Percentiles rank a stretch among this genome's conserved stretches.
phyloP scores from a whole-genome alignment of 1,140 invertebrate species.

The Ceratosolen fusciceps region DNA sequence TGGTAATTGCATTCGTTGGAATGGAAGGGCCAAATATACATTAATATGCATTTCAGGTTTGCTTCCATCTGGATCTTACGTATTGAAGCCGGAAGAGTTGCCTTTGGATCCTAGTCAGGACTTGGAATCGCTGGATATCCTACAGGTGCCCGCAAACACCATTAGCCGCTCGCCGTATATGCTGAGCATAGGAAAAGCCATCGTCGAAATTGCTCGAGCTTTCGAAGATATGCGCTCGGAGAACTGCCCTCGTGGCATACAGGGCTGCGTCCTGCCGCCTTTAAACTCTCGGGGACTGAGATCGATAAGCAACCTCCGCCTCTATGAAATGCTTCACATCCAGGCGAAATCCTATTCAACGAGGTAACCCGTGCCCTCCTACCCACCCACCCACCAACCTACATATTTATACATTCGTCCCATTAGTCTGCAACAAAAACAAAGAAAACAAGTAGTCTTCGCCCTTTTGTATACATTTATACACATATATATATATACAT shows the following conservation, averaged over 20 bases:
- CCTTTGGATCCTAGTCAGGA: constrained; percentile 47
- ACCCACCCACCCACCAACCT: too few relatives aligned
- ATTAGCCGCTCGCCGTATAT: constrained; percentile 62
- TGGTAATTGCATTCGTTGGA: too few relatives aligned
- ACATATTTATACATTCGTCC: too few relatives aligned
- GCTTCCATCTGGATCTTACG: constrained; percentile 60
- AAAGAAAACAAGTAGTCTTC: too few relatives aligned
- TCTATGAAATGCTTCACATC: constrained; percentile 60
- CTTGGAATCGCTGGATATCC: constrained; percentile 38
- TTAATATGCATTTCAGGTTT: constrained; percentile 55
- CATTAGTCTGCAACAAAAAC: too few relatives aligned
- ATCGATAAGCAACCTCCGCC: constrained; percentile 54
- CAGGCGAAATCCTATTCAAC: constrained; percentile 55
- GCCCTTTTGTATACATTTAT: too few relatives aligned
- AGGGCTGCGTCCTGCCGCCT: constrained; percentile 50
- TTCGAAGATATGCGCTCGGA: constrained; percentile 52
- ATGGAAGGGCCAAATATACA: too few relatives aligned
- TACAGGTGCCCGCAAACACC: constrained; percentile 12
- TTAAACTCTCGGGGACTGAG: constrained; percentile 47
- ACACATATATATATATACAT: too few relatives aligned
- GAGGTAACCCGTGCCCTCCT: constrained; percentile 51
- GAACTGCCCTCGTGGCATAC: constrained; percentile 51
- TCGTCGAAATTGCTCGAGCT: constrained; percentile 55
- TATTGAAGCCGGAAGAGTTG: constrained; percentile 55
- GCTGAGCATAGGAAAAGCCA: constrained; percentile 60